A percentile compares a stretch with the other conserved stretches of the same genome.
These are phyloP conservation scores for Glaucomys volans DNA, from an alignment of 2,113 vertebrate species.

Conservation along the genomic window DNA sequence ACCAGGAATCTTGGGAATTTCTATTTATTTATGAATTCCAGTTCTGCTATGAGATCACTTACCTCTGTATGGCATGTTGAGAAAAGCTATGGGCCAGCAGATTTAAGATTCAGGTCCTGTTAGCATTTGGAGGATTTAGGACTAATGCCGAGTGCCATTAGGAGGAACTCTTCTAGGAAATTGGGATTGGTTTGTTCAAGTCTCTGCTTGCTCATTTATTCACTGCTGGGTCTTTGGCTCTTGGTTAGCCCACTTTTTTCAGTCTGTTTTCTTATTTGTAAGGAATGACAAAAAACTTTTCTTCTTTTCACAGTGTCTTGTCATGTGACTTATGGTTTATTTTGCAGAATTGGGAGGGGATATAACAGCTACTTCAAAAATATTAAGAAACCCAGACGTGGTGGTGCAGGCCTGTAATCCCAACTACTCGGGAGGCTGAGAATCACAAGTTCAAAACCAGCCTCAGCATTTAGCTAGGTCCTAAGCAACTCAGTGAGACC, in stretches of 20 bases:
- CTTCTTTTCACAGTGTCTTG: neutral
- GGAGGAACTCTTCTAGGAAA: neutral
- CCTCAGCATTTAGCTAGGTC: too few species aligned
- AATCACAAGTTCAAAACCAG: too few species aligned
- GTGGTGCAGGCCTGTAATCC: too few species aligned
- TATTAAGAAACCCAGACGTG: too few species aligned
- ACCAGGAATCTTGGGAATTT: neutral
- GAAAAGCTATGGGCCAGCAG: neutral
- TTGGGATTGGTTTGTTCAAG: neutral
- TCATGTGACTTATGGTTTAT: neutral
- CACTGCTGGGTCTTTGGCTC: neutral
- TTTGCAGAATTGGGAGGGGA: neutral
- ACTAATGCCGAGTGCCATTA: neutral
- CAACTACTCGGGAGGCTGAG: too few species aligned
- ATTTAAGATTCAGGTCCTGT: neutral
- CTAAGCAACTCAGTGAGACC: too few species aligned
- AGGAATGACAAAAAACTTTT: neutral
- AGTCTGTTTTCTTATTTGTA: neutral
- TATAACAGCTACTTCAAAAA: constrained; percentile 38
- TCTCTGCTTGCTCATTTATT: neutral
- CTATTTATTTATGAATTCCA: neutral
- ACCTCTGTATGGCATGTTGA: neutral
- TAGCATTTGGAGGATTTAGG: neutral
- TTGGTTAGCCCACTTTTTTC: neutral
- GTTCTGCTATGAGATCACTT: neutral